Conservation (phyloP, 1,140 invertebrate species). For the Leptonema lineaticorne region DNA sequence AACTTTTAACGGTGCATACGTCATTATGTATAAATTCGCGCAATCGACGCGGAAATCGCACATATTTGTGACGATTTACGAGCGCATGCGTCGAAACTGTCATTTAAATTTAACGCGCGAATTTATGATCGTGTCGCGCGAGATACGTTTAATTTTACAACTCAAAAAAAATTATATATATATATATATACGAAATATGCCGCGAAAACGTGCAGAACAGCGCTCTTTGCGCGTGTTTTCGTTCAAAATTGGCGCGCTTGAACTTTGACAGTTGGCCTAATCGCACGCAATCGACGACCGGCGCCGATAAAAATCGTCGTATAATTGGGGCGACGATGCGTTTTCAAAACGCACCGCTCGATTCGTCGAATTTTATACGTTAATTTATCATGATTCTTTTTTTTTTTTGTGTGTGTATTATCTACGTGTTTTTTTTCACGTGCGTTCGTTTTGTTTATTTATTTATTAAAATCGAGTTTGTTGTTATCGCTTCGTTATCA, state of each 20-base stretch:
- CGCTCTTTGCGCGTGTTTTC: too few species aligned
- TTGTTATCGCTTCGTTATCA: too few species aligned
- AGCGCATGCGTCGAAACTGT: slow-evolving; percentile 10
- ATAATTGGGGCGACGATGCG: background rate
- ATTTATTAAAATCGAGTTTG: too few species aligned
- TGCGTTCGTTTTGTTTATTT: background rate
- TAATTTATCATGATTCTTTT: background rate
- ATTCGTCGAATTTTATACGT: too few species aligned
- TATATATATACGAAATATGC: background rate
- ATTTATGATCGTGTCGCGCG: background rate
- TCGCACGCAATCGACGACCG: background rate
- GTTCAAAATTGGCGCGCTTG: background rate
- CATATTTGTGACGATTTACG: background rate
- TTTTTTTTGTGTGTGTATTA: background rate
- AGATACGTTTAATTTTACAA: background rate
- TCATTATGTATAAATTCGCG: too few species aligned
- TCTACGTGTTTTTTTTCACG: background rate
- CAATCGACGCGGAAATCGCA: background rate
- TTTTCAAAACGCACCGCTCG: background rate
- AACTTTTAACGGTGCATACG: too few species aligned
- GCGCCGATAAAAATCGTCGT: background rate
- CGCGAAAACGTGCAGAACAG: too few species aligned
- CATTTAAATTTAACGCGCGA: background rate
- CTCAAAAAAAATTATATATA: background rate
- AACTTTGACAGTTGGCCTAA: background rate